phyloP scores from a whole-genome alignment of 2,888 invertebrate genomes.

The Diloba caeruleocephala region DNA sequence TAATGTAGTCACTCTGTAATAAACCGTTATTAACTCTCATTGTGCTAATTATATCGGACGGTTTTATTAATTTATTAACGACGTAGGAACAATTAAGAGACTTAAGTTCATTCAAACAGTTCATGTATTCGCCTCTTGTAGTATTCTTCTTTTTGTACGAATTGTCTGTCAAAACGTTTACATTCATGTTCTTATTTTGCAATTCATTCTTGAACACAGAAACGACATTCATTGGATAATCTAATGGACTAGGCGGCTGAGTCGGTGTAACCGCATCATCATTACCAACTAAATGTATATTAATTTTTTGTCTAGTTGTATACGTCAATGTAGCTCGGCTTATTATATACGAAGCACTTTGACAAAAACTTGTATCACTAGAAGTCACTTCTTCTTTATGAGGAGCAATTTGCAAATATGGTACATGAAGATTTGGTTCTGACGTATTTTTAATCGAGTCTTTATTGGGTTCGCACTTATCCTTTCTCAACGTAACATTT shows the following conservation, averaged over 20 bases:
- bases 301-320: constrained; percentile 79
- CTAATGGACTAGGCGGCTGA: constrained; percentile 67
- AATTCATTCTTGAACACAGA: constrained; percentile 78
- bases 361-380: constrained; percentile 58
- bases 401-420: constrained; percentile 58
- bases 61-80: constrained; percentile 80
- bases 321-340: constrained; percentile 80
- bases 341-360: constrained; percentile 75
- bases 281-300: constrained; percentile 76
- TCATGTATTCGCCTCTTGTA: constrained; percentile 49
- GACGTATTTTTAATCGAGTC: constrained; percentile 63
- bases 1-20: constrained; percentile 75
- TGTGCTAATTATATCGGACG: constrained; percentile 83
- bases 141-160: constrained; percentile 53
- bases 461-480: constrained; percentile 70
- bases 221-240: constrained; percentile 79
- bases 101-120: constrained; percentile 65
- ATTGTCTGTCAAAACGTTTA: constrained; percentile 39
- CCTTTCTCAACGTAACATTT: constrained; percentile 78
- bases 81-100: constrained; percentile 70
- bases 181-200: constrained; percentile 51
- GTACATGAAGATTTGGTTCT: constrained; percentile 67
- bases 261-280: constrained; percentile 63
- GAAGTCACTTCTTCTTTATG: constrained; percentile 56
- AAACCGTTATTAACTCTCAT: constrained; percentile 75